phyloP scores from a whole-genome alignment of 2,113 vertebrate genomes.

The Castor canadensis region DNA sequence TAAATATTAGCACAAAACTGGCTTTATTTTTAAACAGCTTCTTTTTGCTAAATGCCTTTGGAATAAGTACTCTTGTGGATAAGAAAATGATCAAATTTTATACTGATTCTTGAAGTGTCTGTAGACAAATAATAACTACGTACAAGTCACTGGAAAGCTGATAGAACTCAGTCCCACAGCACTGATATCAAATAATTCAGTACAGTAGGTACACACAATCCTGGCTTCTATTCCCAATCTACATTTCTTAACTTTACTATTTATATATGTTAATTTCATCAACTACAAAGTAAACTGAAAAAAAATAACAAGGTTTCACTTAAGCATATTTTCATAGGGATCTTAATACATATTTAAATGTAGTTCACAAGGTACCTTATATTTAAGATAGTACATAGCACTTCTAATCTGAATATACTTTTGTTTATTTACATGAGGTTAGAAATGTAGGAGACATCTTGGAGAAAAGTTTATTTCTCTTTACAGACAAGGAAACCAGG shows the following conservation, averaged over 20 bases:
- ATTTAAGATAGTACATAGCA: background rate
- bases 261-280: background rate
- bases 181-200: background rate
- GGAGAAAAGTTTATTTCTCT: background rate
- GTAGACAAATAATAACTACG: background rate
- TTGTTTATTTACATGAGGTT: background rate
- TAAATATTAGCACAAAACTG: background rate
- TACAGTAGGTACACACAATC: background rate
- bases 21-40: background rate
- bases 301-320: background rate
- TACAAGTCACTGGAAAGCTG: background rate
- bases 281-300: background rate
- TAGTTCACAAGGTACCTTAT: background rate
- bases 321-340: background rate
- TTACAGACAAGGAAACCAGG: background rate
- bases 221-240: background rate
- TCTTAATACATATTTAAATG: background rate
- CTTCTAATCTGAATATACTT: slow-evolving; percentile 1
- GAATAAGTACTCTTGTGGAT: background rate
- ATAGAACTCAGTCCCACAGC: background rate
- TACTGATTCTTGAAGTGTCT: background rate
- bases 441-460: background rate
- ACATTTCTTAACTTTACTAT: background rate
- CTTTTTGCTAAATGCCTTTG: background rate
- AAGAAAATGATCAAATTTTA: slow-evolving; percentile 26